Evolutionary conservation across 2,888 invertebrate species (phyloP), one percentile per base, ranked within the genome.

Genomic region (Ichneumoninae sp.): DNA sequence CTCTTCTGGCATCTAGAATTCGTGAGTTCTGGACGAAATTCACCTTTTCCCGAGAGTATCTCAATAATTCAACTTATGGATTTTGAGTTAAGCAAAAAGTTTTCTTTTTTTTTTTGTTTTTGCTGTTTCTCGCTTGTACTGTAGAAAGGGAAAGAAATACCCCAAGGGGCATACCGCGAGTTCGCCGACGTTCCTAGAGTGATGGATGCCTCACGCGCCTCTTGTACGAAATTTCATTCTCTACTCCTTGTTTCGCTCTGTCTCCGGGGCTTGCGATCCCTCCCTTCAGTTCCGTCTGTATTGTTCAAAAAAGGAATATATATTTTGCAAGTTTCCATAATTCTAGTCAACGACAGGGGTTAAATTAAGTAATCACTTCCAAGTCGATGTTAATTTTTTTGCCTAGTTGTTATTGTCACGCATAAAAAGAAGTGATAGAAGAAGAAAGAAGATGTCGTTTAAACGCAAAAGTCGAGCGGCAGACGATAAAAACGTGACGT

Each of bases 61-160:
- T 91, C 90, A 90, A 91, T 91, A 90, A 91, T 91, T 90, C 90
- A 91, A 85, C 83, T 80, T 90, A 89, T 90, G 89, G 89, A 90
- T 91, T 91, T 89, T 88, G 85, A 89, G 89, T 88, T 85, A 87
- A 85, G 81, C 80, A 77, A 79, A 88, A 63, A 70, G 83, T 88
- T 88, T 85, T 50, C n/a, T 60, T 79, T 66, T 54, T 10, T 69
- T 13, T 50, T 63, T 73, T 1, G 22, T 70, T 74, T 70, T 79
- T 79, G 65, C 47, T 54, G 54, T 69, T 83, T 63, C 68, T 75
- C 70, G 63, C 71, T 87, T 87, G 86, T 74, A 73, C 80, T 68
- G 81, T 88, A 87, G 87, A 87, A 87, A 83, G 77, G 85, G 79
- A 84, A 88, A 78, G 83, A 84, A 85, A 88, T 80, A 75, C 85